Base-by-base conservation (phyloP, 2,888 invertebrate species). In the Dryomyza anilis region DNA sequence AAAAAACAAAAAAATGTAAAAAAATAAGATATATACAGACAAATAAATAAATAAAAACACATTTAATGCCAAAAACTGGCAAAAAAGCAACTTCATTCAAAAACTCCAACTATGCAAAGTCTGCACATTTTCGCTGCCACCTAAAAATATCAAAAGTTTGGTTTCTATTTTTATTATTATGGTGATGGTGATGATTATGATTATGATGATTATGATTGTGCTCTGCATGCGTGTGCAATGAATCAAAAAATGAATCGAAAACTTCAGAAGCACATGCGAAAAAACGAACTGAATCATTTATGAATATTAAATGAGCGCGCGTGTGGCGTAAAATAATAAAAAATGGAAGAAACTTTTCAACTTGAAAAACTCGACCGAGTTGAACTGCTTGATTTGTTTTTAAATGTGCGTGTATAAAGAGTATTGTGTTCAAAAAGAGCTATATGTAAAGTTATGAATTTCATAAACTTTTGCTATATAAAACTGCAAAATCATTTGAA, bases 151-250 rank as follows among this genome's bases (percentile, higher is more conserved):
- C 16, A n/a, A 43, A 2, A 16, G 2, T 2, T 16, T 27, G 12
- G 7, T 14, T 0, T 23, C 12, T 2, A n/a, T n/a, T 50, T 14
- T 50, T 39, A 39, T 39, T 39, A 65, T 36, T 61, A 60, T 63
- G 48, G 30, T 43, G 3, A 43, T 55, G 36, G 33, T 57, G n/a
- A 33, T 63, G 46, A 23, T 29, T 46, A 12, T 30, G 36, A 55
- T 48, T 55, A 33, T 27, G 36, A 61, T 65, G 46, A 55, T 62
- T 64, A 62, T 58, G 12, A n/a, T 50, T 50, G 27, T 3, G 27
- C 27, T 27, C 12, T 25, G 27, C 29, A 43, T 67, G 66, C 67
- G 66, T 71, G 64, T 67, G 68, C 69, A 71, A 69, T 71, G 68
- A 69, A 61, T 64, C 67, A 65, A 64, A 61, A 70, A 70, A 68